Evolutionary conservation across 1,140 invertebrate species (phyloP), one percentile per base, ranked within the genome.

Genomic region (Coelopa frigida): DNA sequence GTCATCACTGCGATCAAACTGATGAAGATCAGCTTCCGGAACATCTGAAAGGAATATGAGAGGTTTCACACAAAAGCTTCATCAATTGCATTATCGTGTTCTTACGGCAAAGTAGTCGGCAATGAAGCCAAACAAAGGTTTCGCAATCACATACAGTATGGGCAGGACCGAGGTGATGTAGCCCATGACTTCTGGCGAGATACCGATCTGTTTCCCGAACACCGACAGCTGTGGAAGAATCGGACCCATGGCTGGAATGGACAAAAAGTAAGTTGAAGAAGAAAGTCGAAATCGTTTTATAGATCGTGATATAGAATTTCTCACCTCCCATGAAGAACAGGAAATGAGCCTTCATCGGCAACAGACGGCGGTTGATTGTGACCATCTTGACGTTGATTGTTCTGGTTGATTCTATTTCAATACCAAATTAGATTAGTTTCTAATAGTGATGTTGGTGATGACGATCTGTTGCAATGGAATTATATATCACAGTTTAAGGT

Each of bases 271-370:
- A 37, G 40, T 38, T 37, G 22, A 33, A 2, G 39, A 32, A 33
- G 5, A 32, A 6, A 44, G 4, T 18, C 33, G 33, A 10, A 20
- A 44, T 12, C 17, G 29, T 24, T 12, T 31, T 22, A 6, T 31
- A 39, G 14, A 40, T 15, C 31, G 12, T 46, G 37, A 39, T 26
- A 22, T 41, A 18, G 21, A 49, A 39, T 27, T 2, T 41, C 74
- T 80, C 71, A 85, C 85, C 82, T 55, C 81, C 82, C 76, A 88
- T 85, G 52, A 88, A 87, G 58, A 85, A 87, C 60, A 88, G 86
- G 50, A 78, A 88, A 61, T 88, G 85, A 2, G 78, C 78, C 73
- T 88, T 88, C n/a, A 88, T 75, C 7, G 84, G 84, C 61, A 88
- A 52, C 32, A 85, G 72, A 26, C 74, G 72, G 41, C 56, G 72